Percentiles rank a stretch among this genome's conserved stretches.
Evolutionary conservation across 23 tunicate genomes (phyloP).

Genomic region (Styela plicata): DNA sequence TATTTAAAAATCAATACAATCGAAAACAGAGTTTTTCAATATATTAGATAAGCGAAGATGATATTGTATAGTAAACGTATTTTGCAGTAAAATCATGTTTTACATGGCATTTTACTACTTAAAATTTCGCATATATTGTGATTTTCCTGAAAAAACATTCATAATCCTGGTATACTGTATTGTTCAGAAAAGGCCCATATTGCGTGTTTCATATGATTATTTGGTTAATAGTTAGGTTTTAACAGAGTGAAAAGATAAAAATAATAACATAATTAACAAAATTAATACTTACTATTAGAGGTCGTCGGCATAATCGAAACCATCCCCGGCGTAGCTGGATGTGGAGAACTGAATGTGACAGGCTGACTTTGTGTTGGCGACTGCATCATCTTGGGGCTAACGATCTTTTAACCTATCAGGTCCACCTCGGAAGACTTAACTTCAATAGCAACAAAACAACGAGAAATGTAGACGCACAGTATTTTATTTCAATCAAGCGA

Average conservation of each 20-base stretch:
- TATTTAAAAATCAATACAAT: too few species aligned
- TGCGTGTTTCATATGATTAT: not conserved
- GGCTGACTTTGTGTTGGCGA: conserved; percentile 86
- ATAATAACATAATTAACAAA: too few species aligned
- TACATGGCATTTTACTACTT: too few species aligned
- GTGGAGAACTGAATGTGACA: conserved; percentile 74
- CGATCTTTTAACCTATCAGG: not conserved
- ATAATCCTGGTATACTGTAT: too few species aligned
- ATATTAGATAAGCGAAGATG: too few species aligned
- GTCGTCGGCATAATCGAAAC: conserved; percentile 72
- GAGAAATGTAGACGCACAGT: not conserved
- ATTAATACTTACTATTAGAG: conserved; percentile 39
- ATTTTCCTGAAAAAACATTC: too few species aligned
- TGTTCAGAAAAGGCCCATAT: too few species aligned
- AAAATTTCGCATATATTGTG: too few species aligned
- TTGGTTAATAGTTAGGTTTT: not conserved
- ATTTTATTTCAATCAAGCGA: not conserved
- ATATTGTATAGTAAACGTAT: too few species aligned
- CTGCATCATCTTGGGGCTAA: conserved; percentile 56
- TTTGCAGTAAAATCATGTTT: too few species aligned
- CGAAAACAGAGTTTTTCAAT: too few species aligned
- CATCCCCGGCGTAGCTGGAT: conserved; percentile 57
- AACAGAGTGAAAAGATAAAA: too few species aligned
- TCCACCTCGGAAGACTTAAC: conserved; percentile 29
- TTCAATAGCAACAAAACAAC: conserved; percentile 17